Conservation (phyloP, 2,888 invertebrate species). For the Bombylius discolor region DNA sequence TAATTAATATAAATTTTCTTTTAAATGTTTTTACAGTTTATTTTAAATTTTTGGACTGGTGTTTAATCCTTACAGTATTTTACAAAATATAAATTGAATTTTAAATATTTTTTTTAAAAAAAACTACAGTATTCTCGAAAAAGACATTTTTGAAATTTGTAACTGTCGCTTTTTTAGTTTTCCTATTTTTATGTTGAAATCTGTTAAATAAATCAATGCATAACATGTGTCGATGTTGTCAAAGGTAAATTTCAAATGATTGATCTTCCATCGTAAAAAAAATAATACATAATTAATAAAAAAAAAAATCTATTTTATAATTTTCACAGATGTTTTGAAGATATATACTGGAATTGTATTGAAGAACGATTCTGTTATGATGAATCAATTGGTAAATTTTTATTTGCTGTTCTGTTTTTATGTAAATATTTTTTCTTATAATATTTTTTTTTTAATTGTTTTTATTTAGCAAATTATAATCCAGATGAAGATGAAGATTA, state of each 20-base stretch:
- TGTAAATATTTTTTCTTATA: not conserved
- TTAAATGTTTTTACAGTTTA: too few relatives aligned
- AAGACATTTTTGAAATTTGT: too few relatives aligned
- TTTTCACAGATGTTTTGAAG: conserved; percentile 51
- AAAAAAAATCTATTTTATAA: conserved; percentile 8
- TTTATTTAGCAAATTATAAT: conserved; percentile 33
- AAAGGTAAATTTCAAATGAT: conserved; percentile 23
- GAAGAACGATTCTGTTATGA: conserved; percentile 62
- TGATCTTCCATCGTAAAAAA: not conserved
- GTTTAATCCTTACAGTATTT: too few relatives aligned
- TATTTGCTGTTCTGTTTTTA: conserved; percentile 3
- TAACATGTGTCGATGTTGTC: conserved; percentile 33
- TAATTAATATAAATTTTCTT: too few relatives aligned
- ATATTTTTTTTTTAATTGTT: not conserved
- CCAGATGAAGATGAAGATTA: conserved; percentile 36
- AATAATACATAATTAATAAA: not conserved
- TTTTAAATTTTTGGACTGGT: too few relatives aligned
- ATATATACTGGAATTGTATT: conserved; percentile 59
- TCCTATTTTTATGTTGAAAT: too few relatives aligned
- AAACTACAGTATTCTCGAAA: too few relatives aligned
- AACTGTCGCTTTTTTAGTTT: too few relatives aligned
- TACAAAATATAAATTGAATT: too few relatives aligned
- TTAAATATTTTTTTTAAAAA: too few relatives aligned
- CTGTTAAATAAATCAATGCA: not conserved
- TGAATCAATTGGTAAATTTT: conserved; percentile 46